phyloP scores from a whole-genome alignment of 2,888 invertebrate genomes.

The Rhamnusium bicolor region DNA sequence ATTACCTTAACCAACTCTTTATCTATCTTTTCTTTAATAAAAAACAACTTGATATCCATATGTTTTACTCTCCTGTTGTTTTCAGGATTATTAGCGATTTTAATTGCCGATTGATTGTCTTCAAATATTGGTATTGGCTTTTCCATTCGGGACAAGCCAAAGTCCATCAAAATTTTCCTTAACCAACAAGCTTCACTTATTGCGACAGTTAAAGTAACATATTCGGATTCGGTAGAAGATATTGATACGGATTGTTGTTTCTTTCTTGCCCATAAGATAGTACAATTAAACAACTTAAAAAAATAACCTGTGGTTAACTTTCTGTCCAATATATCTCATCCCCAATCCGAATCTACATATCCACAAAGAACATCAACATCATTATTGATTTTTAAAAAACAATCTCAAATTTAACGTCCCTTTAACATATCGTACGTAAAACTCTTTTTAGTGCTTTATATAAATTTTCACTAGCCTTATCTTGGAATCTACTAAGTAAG shows the following conservation, averaged over 20 bases:
- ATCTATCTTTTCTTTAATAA: slow-evolving; percentile 44
- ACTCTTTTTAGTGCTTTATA: slow-evolving; percentile 31
- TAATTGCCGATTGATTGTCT: slow-evolving; percentile 41
- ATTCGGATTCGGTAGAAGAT: slow-evolving; percentile 29
- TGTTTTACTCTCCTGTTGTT: slow-evolving; percentile 41
- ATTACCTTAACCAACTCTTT: slow-evolving; percentile 18
- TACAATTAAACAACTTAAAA: slow-evolving; percentile 42
- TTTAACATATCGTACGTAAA: no score
- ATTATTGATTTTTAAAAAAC: slow-evolving; percentile 23
- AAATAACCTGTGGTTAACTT: slow-evolving; percentile 33
- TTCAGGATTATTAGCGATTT: slow-evolving; percentile 40
- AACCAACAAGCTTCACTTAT: slow-evolving; percentile 36
- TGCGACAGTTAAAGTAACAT: slow-evolving; percentile 22
- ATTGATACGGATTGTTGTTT: slow-evolving; percentile 9
- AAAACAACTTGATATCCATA: slow-evolving; percentile 45
- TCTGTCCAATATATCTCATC: slow-evolving; percentile 32
- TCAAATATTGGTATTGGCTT: slow-evolving; percentile 28
- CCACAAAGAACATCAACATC: slow-evolving; percentile 22
- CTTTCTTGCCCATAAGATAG: slow-evolving; percentile 39
- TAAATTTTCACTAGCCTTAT: no score
- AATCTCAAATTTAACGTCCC: slow-evolving; percentile 34
- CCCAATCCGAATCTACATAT: slow-evolving; percentile 44
- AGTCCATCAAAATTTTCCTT: slow-evolving; percentile 19
- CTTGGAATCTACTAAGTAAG: slow-evolving; percentile 25
- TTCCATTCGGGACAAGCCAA: background rate